Evolutionary conservation across 2,888 invertebrate genomes (phyloP), one percentile per base, ranked within the genome.

Genomic region (Acleris laterana): DNA sequence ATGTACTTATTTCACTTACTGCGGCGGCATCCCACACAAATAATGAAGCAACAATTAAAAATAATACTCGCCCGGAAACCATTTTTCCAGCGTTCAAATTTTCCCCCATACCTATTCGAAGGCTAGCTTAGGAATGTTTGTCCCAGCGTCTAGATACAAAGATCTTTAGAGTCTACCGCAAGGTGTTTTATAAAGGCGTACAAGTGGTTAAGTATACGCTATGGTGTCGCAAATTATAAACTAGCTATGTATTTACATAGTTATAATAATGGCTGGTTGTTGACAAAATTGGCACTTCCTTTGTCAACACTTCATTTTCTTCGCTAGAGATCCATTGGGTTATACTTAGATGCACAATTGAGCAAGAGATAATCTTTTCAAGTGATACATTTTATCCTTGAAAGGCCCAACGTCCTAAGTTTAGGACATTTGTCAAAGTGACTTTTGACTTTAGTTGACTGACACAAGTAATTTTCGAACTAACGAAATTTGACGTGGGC

Each of bases 131-230:
- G 2, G 13, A 28, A 52, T 42, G 19, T 25, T 5, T 13, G 38
- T 38, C 4, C 5, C 32, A 13, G 17, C 25, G 7, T 5, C 38
- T 17, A 61, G 7, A 46, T 9, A 48, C 32, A 25, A 62, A 61
- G 48, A 52, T 44, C 61, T 57, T 28, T 5, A 48, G 16, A 51
- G 46, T 17, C 7, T 2, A 5, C 19, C 3, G 32, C 55, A 16
- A 55, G 46, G n/a, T 46, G 61, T 57, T 66, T 62, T 66, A 66
- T 66, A 66, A 38, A 25, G 51, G 22, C 44, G 32, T 60, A 25
- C 49, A n/a, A 59, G 49, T 49, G 20, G 22, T 48, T 62, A 57
- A 66, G 57, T 52, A 19, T 51, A 51, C 17, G 17, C 51, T 5
- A 62, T n/a, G 46, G 46, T 48, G 19, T 52, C 16, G 4, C 19